A percentile compares a stretch with the other conserved stretches of the same genome.
phyloP scores from a whole-genome alignment of 2,113 vertebrate species.

The Mesembrinibis cayennensis region DNA sequence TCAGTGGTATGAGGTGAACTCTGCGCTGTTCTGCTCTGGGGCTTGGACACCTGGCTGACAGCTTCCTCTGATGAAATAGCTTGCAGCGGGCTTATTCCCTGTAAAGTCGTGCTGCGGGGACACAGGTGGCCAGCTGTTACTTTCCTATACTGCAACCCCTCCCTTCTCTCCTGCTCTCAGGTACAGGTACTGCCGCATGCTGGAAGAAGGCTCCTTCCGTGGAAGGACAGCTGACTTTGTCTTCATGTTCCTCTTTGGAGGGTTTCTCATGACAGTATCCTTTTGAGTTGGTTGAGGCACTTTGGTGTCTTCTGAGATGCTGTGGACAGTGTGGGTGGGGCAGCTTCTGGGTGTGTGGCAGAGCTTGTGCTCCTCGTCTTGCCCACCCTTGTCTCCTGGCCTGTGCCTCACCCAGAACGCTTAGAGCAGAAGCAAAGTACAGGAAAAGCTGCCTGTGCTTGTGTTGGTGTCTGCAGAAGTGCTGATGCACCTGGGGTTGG shows the following conservation, averaged over 20 bases:
- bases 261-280: conserved; percentile 87
- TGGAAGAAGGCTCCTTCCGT: conserved; percentile 88
- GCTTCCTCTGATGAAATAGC: not conserved
- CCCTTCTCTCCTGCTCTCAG: conserved; percentile 63
- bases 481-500: not conserved
- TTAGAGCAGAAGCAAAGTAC: not conserved
- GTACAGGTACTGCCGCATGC: conserved; percentile 88
- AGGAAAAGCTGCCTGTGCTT: not conserved
- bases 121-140: not conserved
- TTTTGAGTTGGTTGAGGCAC: conserved; percentile 41
- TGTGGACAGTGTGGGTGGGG: not conserved
- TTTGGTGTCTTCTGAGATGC: not conserved
- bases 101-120: not conserved
- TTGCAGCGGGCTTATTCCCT: not conserved
- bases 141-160: conserved; percentile 74
- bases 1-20: not conserved
- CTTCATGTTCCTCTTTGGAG: conserved; percentile 90
- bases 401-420: not conserved
- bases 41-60: not conserved
- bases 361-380: not conserved
- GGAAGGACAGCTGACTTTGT: conserved; percentile 88
- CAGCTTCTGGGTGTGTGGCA: not conserved
- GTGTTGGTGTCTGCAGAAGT: not conserved
- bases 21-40: not conserved
- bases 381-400: not conserved